A percentile compares a stretch with the other conserved stretches of the same genome.
Conservation (phyloP, 2,797 vertebrate species). For the Schizothorax lantsangensis region DNA sequence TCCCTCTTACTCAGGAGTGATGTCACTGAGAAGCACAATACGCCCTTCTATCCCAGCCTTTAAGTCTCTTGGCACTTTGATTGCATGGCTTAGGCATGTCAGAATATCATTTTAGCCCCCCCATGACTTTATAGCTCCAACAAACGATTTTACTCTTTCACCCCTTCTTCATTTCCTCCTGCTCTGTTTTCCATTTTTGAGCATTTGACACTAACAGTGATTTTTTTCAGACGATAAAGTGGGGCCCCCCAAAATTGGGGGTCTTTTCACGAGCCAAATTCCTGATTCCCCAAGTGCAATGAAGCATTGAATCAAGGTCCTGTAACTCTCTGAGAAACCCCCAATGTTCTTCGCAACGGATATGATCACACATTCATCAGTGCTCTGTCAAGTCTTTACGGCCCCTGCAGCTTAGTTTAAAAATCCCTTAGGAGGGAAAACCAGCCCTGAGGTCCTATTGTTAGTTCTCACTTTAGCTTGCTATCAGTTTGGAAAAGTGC, state of each 20-base stretch:
- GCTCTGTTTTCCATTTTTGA: conserved; percentile 24
- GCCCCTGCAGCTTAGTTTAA: conserved; percentile 34
- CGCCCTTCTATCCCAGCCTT: conserved; percentile 6
- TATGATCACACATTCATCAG: conserved; percentile 48
- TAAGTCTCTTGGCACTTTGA: conserved; percentile 30
- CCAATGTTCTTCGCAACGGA: conserved; percentile 31
- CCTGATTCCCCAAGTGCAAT: conserved; percentile 65
- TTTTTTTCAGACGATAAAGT: conserved; percentile 48
- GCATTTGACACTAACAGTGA: conserved; percentile 49
- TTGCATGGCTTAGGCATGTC: conserved; percentile 32
- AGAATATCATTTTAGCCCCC: conserved; percentile 10
- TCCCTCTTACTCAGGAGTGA: conserved; percentile 42
- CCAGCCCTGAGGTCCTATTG: background rate
- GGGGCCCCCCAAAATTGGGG: conserved; percentile 54
- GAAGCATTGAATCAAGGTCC: conserved; percentile 54
- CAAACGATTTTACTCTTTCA: background rate
- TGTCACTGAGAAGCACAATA: conserved; percentile 45
- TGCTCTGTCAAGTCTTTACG: conserved; percentile 16
- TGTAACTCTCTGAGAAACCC: conserved; percentile 42
- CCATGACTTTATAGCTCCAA: background rate
- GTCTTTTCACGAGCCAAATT: conserved; percentile 58
- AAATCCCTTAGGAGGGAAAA: conserved; percentile 27
- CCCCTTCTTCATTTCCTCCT: conserved; percentile 29
- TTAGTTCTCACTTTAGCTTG: conserved; percentile 36
- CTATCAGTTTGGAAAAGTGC: conserved; percentile 32